Percentiles rank a stretch among this genome's conserved stretches.
Conservation (phyloP, 2,113 vertebrate genomes). For the Carettochelys insculpta region DNA sequence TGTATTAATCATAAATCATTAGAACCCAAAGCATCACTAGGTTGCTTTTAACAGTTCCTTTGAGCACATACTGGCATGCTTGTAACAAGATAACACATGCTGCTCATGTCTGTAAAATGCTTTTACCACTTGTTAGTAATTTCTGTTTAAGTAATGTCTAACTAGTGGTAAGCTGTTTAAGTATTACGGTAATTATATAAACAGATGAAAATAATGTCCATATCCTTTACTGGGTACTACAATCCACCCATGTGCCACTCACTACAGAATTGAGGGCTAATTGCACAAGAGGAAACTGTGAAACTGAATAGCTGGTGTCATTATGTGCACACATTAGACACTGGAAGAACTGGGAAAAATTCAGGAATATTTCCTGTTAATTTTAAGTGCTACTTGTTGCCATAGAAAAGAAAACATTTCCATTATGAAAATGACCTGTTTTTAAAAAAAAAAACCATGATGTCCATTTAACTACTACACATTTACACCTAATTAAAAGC, state of each 20-base stretch:
- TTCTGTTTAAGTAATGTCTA: too few species aligned
- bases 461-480: not conserved
- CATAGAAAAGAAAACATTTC: not conserved
- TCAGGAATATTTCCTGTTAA: not conserved
- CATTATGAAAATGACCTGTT: not conserved
- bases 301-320: not conserved
- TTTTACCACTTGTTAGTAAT: not conserved
- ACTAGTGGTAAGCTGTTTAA: not conserved
- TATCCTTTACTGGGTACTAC: not conserved
- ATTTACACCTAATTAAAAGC: not conserved
- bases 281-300: not conserved
- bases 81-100: not conserved
- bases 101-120: not conserved
- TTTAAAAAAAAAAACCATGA: not conserved
- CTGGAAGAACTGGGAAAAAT: not conserved
- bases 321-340: not conserved
- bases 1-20: not conserved
- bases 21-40: not conserved
- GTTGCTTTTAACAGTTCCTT: not conserved
- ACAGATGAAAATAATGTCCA: not conserved
- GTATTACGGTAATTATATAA: not conserved
- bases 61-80: not conserved
- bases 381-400: not conserved
- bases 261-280: not conserved
- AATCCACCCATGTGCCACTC: not conserved